Conservation (phyloP, 2,113 vertebrate species). For the Lophius piscatorius region DNA sequence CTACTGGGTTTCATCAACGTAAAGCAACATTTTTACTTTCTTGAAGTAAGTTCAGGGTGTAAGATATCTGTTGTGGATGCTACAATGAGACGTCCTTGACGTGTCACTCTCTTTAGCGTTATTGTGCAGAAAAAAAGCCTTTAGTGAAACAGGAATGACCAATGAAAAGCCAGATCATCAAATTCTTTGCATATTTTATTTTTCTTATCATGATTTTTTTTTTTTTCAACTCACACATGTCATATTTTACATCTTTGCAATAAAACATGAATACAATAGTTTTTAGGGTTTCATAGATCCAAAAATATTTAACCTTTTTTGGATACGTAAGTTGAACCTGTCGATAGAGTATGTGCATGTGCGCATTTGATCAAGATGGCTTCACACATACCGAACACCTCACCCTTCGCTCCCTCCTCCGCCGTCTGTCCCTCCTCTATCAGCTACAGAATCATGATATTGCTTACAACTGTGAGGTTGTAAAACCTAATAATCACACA, state of each 20-base stretch:
- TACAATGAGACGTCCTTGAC: not conserved
- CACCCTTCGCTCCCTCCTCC: constrained; percentile 66
- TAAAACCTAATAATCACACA: constrained; percentile 91
- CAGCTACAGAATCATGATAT: constrained; percentile 97
- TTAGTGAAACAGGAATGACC: not conserved
- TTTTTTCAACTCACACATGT: constrained; percentile 95
- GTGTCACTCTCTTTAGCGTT: not conserved
- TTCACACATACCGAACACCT: constrained; percentile 76
- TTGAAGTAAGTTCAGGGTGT: no score
- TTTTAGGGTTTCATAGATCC: constrained; percentile 98
- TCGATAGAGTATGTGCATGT: constrained; percentile 75
- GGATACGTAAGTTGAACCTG: constrained; percentile 76
- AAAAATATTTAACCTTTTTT: constrained; percentile 95
- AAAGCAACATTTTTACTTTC: no score
- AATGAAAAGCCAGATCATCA: constrained; percentile 82
- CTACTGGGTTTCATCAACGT: no score
- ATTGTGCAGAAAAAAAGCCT: not conserved
- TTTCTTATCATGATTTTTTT: constrained; percentile 90
- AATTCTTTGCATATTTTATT: constrained; percentile 99
- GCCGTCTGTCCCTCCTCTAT: constrained; percentile 62
- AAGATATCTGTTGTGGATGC: no score
- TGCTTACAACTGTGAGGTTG: constrained; percentile 96
- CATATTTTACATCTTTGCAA: constrained; percentile 99
- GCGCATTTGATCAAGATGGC: constrained; percentile 86
- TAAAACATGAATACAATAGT: constrained; percentile 99